phyloP scores from a whole-genome alignment of 2,797 vertebrate genomes.

The Pangasius krempfi region DNA sequence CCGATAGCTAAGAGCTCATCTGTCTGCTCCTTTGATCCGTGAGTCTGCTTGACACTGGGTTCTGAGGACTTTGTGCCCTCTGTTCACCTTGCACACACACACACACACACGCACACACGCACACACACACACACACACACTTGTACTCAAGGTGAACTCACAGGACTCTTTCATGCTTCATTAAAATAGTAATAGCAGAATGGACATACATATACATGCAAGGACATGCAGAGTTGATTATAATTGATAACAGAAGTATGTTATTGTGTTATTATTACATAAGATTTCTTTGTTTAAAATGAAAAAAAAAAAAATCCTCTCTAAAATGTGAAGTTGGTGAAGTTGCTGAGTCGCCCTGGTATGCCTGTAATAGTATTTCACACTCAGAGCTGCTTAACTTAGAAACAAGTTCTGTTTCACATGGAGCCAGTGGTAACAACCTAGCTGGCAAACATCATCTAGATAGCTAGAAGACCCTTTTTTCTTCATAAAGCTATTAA shows the following conservation, averaged over 20 bases:
- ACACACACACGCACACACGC: conserved; percentile 13
- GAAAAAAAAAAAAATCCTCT: background rate
- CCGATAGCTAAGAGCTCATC: conserved; percentile 41
- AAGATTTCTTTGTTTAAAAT: background rate
- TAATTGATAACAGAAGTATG: background rate
- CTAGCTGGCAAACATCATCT: background rate
- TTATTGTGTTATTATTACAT: background rate
- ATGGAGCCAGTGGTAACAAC: background rate
- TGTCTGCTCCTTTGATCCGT: conserved; percentile 49
- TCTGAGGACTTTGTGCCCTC: conserved; percentile 33
- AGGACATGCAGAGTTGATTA: background rate
- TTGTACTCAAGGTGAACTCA: conserved; percentile 68
- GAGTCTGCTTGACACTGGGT: conserved; percentile 54
- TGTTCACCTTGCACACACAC: conserved; percentile 19
- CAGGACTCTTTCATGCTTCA: conserved; percentile 72
- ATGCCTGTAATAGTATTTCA: background rate
- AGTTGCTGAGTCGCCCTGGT: background rate
- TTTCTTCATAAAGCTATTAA: background rate
- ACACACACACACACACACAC: background rate
- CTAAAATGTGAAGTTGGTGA: background rate
- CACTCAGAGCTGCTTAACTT: background rate
- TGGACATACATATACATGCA: background rate
- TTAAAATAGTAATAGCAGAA: conserved; percentile 71
- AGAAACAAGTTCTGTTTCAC: background rate
- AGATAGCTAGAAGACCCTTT: background rate